These are phyloP conservation scores for Apoda limacodes DNA, from an alignment of 2,888 invertebrate genomes.

Conservation along the genomic window DNA sequence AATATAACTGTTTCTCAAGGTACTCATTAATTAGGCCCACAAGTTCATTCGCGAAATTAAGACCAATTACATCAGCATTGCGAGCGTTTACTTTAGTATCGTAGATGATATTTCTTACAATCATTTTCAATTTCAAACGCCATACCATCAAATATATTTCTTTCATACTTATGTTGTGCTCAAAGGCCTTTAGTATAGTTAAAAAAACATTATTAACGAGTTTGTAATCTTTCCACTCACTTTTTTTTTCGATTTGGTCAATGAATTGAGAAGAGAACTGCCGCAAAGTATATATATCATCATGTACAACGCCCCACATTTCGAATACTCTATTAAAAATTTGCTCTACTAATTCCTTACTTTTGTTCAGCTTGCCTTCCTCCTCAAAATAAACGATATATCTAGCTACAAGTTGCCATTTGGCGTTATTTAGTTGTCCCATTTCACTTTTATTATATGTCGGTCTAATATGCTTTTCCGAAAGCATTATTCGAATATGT, in stretches of 20 bases:
- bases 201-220: conserved; percentile 22
- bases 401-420: conserved; percentile 23
- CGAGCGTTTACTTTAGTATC: conserved; percentile 3
- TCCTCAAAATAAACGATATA: conserved; percentile 13
- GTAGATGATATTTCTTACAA: conserved; percentile 16
- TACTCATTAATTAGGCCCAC: conserved; percentile 21
- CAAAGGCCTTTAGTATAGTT: conserved; percentile 19
- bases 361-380: too few species aligned
- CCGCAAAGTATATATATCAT: conserved; percentile 16
- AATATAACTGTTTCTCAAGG: conserved; percentile 18
- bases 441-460: conserved; percentile 8
- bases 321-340: conserved; percentile 22
- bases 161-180: conserved; percentile 17
- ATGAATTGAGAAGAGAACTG: conserved; percentile 20
- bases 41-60: conserved; percentile 22
- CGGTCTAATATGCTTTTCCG: conserved; percentile 14
- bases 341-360: conserved; percentile 16
- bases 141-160: conserved; percentile 26
- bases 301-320: conserved; percentile 19
- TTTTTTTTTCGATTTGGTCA: conserved; percentile 14
- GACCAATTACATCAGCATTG: conserved; percentile 10
- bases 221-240: too few species aligned
- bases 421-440: conserved; percentile 19
- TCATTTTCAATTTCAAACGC: conserved; percentile 23
- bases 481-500: conserved; percentile 24